Conservation (phyloP, 1,140 invertebrate genomes). For the Bombus sibiricus region DNA sequence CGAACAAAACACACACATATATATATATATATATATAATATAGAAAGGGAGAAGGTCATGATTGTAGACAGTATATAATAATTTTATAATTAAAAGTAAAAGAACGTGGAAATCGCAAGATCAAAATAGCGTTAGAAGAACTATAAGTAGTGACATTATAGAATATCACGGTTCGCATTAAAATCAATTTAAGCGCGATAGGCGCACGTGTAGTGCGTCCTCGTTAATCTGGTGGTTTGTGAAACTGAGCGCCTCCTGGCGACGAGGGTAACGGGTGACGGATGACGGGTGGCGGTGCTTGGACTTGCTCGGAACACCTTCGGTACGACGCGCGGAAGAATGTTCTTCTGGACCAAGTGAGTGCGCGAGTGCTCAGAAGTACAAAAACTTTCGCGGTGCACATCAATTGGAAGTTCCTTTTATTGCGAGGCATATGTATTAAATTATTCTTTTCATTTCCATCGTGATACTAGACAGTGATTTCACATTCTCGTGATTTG, state of each 20-base stretch:
- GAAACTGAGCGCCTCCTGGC: constrained; percentile 66
- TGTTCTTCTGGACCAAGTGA: constrained; percentile 58
- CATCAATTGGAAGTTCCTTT: constrained; percentile 18
- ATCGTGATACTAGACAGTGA: constrained; percentile 25
- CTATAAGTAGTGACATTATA: constrained; percentile 11
- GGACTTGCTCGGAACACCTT: constrained; percentile 54
- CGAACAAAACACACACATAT: too few species aligned
- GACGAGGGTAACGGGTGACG: constrained; percentile 50
- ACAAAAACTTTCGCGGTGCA: constrained; percentile 29
- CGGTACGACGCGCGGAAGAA: constrained; percentile 58
- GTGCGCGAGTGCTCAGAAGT: constrained; percentile 41
- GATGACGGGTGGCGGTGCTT: constrained; percentile 50
- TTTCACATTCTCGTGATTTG: background rate
- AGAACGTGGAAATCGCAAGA: background rate
- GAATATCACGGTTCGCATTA: constrained; percentile 45
- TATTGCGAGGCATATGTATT: background rate
- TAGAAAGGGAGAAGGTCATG: background rate
- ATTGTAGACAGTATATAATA: background rate
- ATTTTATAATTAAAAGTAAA: background rate
- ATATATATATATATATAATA: too few species aligned
- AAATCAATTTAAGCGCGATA: constrained; percentile 57
- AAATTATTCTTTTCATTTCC: background rate
- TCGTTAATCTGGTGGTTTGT: constrained; percentile 27
- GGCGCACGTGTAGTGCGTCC: constrained; percentile 43
- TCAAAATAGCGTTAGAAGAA: constrained; percentile 26